These are phyloP conservation scores for Sycon ciliatum DNA, from an alignment of 37 sponge, comb jelly and placozoan genomes.

Conservation along the genomic window DNA sequence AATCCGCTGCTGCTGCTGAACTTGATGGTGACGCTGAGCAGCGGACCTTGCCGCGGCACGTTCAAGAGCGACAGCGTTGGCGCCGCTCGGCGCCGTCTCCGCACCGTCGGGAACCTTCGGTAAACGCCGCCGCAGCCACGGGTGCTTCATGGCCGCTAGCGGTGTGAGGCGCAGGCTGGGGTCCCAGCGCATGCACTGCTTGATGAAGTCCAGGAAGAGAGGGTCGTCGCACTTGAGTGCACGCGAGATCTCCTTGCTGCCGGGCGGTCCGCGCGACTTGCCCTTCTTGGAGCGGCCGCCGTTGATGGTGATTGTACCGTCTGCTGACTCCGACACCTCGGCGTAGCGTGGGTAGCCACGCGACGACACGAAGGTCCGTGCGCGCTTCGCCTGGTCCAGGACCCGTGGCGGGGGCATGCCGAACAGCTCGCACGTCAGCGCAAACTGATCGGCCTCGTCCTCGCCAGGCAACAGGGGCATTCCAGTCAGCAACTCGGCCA, in stretches of 20 bases:
- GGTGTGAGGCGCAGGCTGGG: constrained; percentile 60
- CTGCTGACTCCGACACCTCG: constrained; percentile 41
- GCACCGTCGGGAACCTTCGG: constrained; percentile 24
- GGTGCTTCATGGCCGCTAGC: constrained; percentile 60
- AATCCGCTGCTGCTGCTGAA: too few relatives aligned
- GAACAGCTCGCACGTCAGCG: constrained; percentile 80
- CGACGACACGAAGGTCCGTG: constrained; percentile 61
- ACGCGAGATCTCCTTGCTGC: constrained; percentile 68
- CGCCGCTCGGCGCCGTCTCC: constrained; percentile 16
- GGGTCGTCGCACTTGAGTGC: constrained; percentile 84
- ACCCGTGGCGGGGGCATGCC: constrained; percentile 72
- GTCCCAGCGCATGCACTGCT: constrained; percentile 62
- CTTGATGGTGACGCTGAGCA: too few relatives aligned
- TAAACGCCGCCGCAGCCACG: constrained; percentile 58
- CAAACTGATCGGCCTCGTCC: constrained; percentile 86
- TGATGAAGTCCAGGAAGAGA: constrained; percentile 65
- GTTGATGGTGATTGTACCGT: constrained; percentile 48
- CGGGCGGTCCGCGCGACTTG: constrained; percentile 68
- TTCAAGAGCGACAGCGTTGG: too few relatives aligned
- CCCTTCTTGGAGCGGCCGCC: constrained; percentile 80
- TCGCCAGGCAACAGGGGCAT: constrained; percentile 88
- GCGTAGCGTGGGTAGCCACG: constrained; percentile 68
- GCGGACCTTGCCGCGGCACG: too few relatives aligned
- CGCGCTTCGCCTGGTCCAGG: constrained; percentile 63
- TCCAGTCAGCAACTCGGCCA: constrained; percentile 86